These are phyloP conservation scores for Temnothorax rugatulus DNA, from an alignment of 2,888 invertebrate genomes.

Conservation along the genomic window DNA sequence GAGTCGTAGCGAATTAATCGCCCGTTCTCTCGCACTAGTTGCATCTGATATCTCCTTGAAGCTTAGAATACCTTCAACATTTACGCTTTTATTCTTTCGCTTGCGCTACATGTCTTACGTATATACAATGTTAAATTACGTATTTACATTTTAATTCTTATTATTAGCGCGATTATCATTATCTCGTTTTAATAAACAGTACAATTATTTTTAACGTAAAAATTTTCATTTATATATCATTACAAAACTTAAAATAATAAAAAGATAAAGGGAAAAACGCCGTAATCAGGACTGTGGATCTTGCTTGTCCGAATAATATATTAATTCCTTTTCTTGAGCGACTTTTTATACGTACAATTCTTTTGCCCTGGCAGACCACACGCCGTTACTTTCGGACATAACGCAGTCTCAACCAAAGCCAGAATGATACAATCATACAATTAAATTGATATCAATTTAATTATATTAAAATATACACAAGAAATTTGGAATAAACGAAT, in stretches of 20 bases:
- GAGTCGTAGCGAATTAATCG: slow-evolving; percentile 48
- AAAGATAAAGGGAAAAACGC: background rate
- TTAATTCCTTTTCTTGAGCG: too few relatives aligned
- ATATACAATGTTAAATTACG: background rate
- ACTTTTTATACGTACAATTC: too few relatives aligned
- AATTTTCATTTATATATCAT: background rate
- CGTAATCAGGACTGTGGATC: too few relatives aligned
- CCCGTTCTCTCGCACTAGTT: background rate
- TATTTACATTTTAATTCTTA: background rate
- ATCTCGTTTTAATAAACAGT: background rate
- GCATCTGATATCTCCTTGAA: slow-evolving; percentile 25
- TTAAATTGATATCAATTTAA: too few relatives aligned
- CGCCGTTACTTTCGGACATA: too few relatives aligned
- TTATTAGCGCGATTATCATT: background rate
- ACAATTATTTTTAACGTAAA: background rate
- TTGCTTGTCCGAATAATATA: too few relatives aligned
- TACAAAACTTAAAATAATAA: background rate
- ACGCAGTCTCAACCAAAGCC: too few relatives aligned
- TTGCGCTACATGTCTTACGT: background rate
- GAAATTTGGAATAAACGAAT: too few relatives aligned
- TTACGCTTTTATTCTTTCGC: slow-evolving; percentile 1
- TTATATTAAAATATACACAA: too few relatives aligned
- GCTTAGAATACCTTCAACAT: slow-evolving; percentile 7
- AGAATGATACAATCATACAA: too few relatives aligned
- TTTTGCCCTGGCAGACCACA: too few relatives aligned